Percentiles rank a stretch among this genome's conserved stretches.
These are phyloP conservation scores for Anoura caudifer DNA, from an alignment of 2,113 vertebrate species.

Conservation along the genomic window DNA sequence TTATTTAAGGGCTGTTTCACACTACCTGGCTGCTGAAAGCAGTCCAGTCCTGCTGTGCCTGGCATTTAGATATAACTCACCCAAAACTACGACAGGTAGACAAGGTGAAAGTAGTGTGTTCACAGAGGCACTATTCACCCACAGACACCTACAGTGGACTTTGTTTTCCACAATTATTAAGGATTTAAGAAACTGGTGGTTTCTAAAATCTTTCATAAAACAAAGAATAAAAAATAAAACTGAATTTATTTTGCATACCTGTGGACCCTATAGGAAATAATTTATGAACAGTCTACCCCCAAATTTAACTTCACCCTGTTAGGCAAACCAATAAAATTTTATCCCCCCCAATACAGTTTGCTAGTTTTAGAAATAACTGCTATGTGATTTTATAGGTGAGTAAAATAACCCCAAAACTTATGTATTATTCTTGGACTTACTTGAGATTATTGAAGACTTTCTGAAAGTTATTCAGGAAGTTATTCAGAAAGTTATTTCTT, in stretches of 20 bases:
- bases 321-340: neutral
- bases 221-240: neutral
- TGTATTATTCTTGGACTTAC: neutral
- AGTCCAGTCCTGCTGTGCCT: neutral
- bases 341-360: neutral
- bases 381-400: neutral
- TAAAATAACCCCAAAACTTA: neutral
- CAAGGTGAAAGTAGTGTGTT: conserved; percentile 31
- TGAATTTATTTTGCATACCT: conserved; percentile 5
- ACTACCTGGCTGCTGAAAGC: neutral
- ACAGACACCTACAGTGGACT: neutral
- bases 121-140: neutral
- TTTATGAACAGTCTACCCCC: neutral
- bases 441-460: conserved; percentile 25
- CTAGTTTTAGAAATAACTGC: conserved; percentile 38
- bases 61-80: conserved; percentile 21
- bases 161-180: neutral
- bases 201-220: conserved; percentile 19
- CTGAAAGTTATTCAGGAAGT: neutral
- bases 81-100: neutral
- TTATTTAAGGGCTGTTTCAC: neutral
- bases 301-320: neutral
- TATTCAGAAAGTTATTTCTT: no score
- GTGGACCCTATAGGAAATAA: neutral
- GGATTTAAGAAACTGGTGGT: neutral